These are phyloP conservation scores for Osedax frankpressi DNA, from an alignment of 2,888 invertebrate genomes.

Conservation along the genomic window DNA sequence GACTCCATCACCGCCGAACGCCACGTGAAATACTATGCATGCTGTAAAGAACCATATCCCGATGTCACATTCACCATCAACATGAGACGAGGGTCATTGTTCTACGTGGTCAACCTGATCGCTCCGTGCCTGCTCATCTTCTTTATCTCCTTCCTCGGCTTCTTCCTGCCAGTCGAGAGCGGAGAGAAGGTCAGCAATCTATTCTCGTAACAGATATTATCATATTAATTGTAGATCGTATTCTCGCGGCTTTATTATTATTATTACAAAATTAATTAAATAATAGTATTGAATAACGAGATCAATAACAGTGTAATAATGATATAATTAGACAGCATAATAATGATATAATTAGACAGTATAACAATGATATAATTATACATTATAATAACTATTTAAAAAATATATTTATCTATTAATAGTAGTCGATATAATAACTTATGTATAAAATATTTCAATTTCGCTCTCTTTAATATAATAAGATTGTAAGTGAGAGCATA, in stretches of 20 bases:
- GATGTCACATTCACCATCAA: conserved; percentile 33
- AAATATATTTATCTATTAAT: too few relatives aligned
- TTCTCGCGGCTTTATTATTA: conserved; percentile 30
- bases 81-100: conserved; percentile 31
- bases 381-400: too few relatives aligned
- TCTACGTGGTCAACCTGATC: conserved; percentile 33
- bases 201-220: conserved; percentile 31
- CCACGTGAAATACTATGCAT: conserved; percentile 29
- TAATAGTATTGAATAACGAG: too few relatives aligned
- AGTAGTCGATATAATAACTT: too few relatives aligned
- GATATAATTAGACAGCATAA: too few relatives aligned
- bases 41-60: conserved; percentile 32
- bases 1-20: conserved; percentile 27
- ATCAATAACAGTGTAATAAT: too few relatives aligned
- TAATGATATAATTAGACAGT: too few relatives aligned
- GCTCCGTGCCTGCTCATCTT: conserved; percentile 32
- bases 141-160: conserved; percentile 31
- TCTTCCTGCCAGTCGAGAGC: conserved; percentile 32
- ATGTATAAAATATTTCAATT: too few relatives aligned
- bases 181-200: conserved; percentile 33
- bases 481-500: too few relatives aligned
- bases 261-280: too few relatives aligned
- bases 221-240: conserved; percentile 31
- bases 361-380: too few relatives aligned
- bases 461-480: too few relatives aligned